A percentile compares a stretch with the other conserved stretches of the same genome.
These are phyloP conservation scores for Camponotus fellah DNA, from an alignment of 2,888 invertebrate genomes.

Conservation along the genomic window DNA sequence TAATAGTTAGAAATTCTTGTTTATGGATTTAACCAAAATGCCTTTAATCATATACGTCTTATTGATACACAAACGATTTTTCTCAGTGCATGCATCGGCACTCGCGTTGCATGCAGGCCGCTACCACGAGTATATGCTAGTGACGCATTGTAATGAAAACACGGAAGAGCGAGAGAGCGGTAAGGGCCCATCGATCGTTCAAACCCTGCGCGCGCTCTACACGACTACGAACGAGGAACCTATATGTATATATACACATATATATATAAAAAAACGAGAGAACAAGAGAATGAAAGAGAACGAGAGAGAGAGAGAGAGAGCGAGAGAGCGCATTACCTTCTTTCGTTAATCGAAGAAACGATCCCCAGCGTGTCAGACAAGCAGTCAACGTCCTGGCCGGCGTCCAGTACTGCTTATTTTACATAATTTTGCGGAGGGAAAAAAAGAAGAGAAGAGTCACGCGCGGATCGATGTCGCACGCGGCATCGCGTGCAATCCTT, in stretches of 20 bases:
- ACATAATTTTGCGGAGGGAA: slow-evolving; percentile 34
- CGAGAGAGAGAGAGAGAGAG: neutral
- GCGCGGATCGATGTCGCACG: slow-evolving; percentile 43
- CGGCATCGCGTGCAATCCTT: slow-evolving; percentile 37
- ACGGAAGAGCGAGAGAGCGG: slow-evolving; percentile 67
- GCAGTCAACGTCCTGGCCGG: slow-evolving; percentile 40
- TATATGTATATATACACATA: neutral
- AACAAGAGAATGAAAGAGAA: slow-evolving; percentile 16
- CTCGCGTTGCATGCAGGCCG: slow-evolving; percentile 30
- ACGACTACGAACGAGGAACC: neutral
- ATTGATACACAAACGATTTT: no score
- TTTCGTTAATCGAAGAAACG: slow-evolving; percentile 24
- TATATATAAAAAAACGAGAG: neutral
- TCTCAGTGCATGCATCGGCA: slow-evolving; percentile 43
- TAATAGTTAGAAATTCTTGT: no score
- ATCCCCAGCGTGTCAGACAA: slow-evolving; percentile 19
- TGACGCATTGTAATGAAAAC: slow-evolving; percentile 76
- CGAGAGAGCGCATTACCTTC: slow-evolving; percentile 34
- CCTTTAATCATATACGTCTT: no score
- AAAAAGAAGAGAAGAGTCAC: slow-evolving; percentile 20
- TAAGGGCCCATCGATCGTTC: slow-evolving; percentile 81
- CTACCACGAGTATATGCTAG: slow-evolving; percentile 51
- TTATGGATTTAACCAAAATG: no score
- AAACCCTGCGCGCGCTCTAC: slow-evolving; percentile 68
- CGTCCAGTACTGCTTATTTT: slow-evolving; percentile 39